phyloP scores from a whole-genome alignment of 1,140 invertebrate genomes.

The Papilio xuthus region DNA sequence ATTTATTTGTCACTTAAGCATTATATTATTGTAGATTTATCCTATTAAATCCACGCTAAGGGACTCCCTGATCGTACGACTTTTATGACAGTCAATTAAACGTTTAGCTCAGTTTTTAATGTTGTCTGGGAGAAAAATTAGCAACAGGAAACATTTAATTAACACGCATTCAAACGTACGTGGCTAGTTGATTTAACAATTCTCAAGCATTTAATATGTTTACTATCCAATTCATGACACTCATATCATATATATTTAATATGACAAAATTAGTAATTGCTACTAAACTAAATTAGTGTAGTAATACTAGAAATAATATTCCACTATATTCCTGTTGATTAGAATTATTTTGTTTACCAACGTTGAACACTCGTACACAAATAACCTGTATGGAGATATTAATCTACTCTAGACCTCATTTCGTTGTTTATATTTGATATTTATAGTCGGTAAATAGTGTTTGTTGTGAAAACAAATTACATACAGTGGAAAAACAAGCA shows the following conservation, averaged over 20 bases:
- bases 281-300: not conserved
- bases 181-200: conserved; percentile 13
- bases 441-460: conserved; percentile 16
- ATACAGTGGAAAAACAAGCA: not conserved
- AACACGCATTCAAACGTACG: conserved; percentile 13
- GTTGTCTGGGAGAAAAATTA: not conserved
- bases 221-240: not conserved
- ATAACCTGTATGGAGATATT: conserved; percentile 17
- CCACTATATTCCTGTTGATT: not conserved
- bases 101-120: not conserved
- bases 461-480: conserved; percentile 30
- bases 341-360: conserved; percentile 36
- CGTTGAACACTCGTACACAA: not conserved
- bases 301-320: not conserved
- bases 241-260: not conserved
- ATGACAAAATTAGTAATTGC: not conserved
- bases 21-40: not conserved
- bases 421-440: conserved; percentile 15
- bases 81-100: not conserved
- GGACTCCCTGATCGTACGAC: not conserved
- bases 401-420: conserved; percentile 23
- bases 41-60: not conserved
- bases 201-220: conserved; percentile 33
- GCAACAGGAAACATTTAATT: conserved; percentile 31
- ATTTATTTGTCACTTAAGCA: not conserved